These are phyloP conservation scores for Cichlasoma orientale DNA, from an alignment of 2,797 vertebrate species.

Conservation along the genomic window DNA sequence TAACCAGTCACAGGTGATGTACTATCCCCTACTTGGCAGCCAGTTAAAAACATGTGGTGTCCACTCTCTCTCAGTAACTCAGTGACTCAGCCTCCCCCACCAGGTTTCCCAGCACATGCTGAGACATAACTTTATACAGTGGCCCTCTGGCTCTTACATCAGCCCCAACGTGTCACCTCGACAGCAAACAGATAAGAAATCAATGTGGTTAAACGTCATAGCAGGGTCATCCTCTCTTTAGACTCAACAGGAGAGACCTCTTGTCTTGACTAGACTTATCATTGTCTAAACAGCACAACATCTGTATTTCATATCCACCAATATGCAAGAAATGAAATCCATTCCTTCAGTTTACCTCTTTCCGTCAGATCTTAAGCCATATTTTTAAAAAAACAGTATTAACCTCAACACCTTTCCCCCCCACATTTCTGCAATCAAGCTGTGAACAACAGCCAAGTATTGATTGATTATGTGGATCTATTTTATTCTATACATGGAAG, in stretches of 20 bases:
- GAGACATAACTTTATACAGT: conserved; percentile 42
- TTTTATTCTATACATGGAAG: neutral
- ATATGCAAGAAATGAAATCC: conserved; percentile 6
- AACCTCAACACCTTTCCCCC: neutral
- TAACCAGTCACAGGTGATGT: conserved; percentile 74
- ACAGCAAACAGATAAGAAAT: conserved; percentile 48
- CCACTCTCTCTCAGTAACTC: conserved; percentile 22
- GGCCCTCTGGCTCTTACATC: conserved; percentile 19
- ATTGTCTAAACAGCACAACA: conserved; percentile 48
- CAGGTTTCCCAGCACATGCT: conserved; percentile 37
- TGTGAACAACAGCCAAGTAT: conserved; percentile 4
- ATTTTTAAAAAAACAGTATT: conserved; percentile 9
- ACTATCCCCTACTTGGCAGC: conserved; percentile 44
- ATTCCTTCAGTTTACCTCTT: neutral
- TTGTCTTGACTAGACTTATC: conserved; percentile 27
- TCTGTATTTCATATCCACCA: conserved; percentile 63
- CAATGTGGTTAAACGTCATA: conserved; percentile 25
- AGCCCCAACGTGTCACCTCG: conserved; percentile 33
- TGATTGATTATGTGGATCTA: conserved; percentile 14
- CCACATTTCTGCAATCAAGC: neutral
- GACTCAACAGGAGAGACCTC: conserved; percentile 21
- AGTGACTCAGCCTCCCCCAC: neutral
- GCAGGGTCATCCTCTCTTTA: conserved; percentile 14
- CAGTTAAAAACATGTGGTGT: conserved; percentile 55
- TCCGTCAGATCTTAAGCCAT: conserved; percentile 42